A percentile compares a stretch with the other conserved stretches of the same genome.
Conservation (phyloP, 2,797 vertebrate genomes). For the Ptychobarbus kaznakovi region DNA sequence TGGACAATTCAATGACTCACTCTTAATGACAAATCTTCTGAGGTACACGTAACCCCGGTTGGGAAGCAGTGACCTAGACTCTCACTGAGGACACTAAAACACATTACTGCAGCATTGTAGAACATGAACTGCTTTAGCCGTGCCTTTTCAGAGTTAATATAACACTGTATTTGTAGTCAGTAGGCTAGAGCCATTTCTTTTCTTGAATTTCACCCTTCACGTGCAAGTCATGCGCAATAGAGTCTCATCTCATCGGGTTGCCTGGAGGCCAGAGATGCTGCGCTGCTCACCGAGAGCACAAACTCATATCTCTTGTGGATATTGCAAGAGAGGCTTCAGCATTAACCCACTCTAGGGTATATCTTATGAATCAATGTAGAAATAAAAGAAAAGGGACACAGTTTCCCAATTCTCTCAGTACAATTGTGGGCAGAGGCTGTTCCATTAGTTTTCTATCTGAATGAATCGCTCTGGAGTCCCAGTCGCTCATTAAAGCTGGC, state of each 20-base stretch:
- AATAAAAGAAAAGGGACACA: constrained; percentile 39
- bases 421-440: background rate
- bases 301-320: constrained; percentile 50
- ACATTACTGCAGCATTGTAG: background rate
- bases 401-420: constrained; percentile 46
- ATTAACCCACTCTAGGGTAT: constrained; percentile 38
- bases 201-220: constrained; percentile 15
- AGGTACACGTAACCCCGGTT: background rate
- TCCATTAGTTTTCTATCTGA: constrained; percentile 27
- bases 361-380: constrained; percentile 44
- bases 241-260: constrained; percentile 25
- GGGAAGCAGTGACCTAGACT: background rate
- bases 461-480: constrained; percentile 31
- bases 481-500: constrained; percentile 57
- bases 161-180: constrained; percentile 1
- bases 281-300: constrained; percentile 20
- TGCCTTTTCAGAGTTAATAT: background rate
- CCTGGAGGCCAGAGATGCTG: constrained; percentile 37
- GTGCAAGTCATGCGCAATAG: background rate
- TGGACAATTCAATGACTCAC: no score
- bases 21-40: no score
- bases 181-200: background rate
- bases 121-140: background rate
- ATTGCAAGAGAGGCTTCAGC: constrained; percentile 22
- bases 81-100: constrained; percentile 4